A percentile compares a stretch with the other conserved stretches of the same genome.
Evolutionary conservation across 1,140 invertebrate species (phyloP).

Genomic region (Dendrolimus kikuchii): DNA sequence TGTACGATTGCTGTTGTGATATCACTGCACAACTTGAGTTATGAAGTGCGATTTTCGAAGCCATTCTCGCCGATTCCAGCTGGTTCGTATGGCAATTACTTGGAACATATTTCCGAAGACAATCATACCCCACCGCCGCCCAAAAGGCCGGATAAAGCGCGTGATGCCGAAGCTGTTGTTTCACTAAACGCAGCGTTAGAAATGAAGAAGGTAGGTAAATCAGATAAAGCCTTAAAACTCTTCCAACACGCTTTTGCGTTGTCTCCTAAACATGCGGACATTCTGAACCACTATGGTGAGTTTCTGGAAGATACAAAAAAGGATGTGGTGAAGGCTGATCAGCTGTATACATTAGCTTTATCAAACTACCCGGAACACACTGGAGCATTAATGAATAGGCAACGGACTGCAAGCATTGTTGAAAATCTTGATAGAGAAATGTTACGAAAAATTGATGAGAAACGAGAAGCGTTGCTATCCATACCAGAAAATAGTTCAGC

Average conservation of each 20-base stretch:
- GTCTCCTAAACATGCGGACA: conserved; percentile 92
- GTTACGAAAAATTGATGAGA: conserved; percentile 88
- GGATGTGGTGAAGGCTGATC: conserved; percentile 92
- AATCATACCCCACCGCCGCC: conserved; percentile 17
- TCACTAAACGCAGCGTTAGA: conserved; percentile 88
- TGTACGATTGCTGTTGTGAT: conserved; percentile 55
- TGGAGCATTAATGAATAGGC: conserved; percentile 85
- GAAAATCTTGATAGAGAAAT: conserved; percentile 90
- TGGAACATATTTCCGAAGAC: conserved; percentile 42
- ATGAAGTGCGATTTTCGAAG: conserved; percentile 48
- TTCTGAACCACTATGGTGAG: conserved; percentile 94
- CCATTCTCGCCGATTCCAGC: conserved; percentile 62
- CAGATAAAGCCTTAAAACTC: conserved; percentile 89
- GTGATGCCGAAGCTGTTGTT: conserved; percentile 84
- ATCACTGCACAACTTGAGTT: conserved; percentile 51
- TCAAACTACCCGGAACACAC: conserved; percentile 87
- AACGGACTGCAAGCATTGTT: conserved; percentile 89
- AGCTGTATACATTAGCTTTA: conserved; percentile 88
- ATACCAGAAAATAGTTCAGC: conserved; percentile 87
- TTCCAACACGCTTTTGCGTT: conserved; percentile 93
- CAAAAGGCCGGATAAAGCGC: conserved; percentile 34
- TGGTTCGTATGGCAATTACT: conserved; percentile 53
- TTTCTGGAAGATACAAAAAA: conserved; percentile 91
- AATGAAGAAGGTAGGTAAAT: conserved; percentile 86
- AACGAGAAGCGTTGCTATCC: conserved; percentile 84